Conservation (phyloP, 1,140 invertebrate genomes). For the Heliconius himera region DNA sequence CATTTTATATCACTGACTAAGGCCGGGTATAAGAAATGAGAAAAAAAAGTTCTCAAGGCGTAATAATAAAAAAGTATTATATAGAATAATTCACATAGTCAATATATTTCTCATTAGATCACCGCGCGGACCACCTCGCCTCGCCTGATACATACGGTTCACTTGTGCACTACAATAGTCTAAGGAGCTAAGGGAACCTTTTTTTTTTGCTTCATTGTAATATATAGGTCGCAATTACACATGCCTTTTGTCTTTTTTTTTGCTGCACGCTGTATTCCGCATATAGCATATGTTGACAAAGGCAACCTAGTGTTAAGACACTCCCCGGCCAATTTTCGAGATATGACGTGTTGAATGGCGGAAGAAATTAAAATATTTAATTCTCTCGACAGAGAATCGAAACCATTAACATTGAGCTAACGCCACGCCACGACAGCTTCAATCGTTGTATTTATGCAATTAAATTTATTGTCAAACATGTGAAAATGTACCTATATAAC, state of each 20-base stretch:
- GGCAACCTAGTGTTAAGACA: no score
- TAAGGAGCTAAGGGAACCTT: constrained; percentile 8
- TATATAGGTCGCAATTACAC: not conserved
- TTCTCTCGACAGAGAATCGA: no score
- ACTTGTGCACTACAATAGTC: constrained; percentile 15
- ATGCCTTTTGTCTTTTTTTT: not conserved
- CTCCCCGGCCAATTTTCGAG: no score
- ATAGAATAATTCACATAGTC: not conserved
- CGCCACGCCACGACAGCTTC: no score
- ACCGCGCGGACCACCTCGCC: constrained; percentile 21
- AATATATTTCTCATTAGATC: not conserved
- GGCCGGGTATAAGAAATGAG: constrained; percentile 4
- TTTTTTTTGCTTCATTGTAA: not conserved
- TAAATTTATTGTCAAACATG: not conserved
- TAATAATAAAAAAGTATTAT: constrained; percentile 1
- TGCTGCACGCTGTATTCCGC: no score
- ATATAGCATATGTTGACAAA: no score
- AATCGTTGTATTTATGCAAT: not conserved
- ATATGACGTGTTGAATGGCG: no score
- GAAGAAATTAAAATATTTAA: no score
- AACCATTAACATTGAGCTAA: no score
- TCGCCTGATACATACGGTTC: constrained; percentile 13
- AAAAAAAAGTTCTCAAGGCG: constrained; percentile 2
- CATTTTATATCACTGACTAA: constrained; percentile 23
- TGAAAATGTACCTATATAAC: not conserved